Evolutionary conservation across 2,888 invertebrate genomes (phyloP), one percentile per base, ranked within the genome.

Genomic region (Tipula lateralis): DNA sequence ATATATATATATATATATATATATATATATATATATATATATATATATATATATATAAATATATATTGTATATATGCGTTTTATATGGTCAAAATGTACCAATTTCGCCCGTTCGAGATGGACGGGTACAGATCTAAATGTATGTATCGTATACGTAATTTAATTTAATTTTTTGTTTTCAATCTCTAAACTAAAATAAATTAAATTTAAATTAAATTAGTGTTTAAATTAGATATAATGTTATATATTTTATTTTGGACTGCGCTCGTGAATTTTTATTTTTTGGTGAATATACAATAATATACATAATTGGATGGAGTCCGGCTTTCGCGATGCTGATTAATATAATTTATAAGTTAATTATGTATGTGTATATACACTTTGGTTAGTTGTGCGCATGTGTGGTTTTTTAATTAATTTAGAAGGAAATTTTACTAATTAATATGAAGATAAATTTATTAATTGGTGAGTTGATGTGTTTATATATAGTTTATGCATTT

Each of bases 151-250:
- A 66, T 19, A 19, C 1, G 0, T 50, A 44, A 5, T 36, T 36
- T n/a, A 12, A 66, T 13, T 24, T 66, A 66, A 66, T 24, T 66
- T 66, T 66, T 66, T 66, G 66, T 66, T 66, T 66, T 66, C 66
- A 66, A 66, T 66, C 66, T 66, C 24, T 66, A 66, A 66, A 66
- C 66, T 66, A 66, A 66, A 66, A 66, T 66, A 66, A 66, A 66
- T 66, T 66, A 66, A 66, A 24, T 66, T 66, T 66, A 66, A 66
- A 66, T 66, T 66, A 66, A 66, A 66, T 66, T 66, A 66, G 66
- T 66, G 66, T 24, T 24, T 66, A 24, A 66, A 66, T 66, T 66
- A 66, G 66, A 66, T 19, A 66, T 66, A 66, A 24, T 66, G 13
- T 66, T 24, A 0, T 24, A 12, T 24, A 66, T 66, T 66, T 66